Base-by-base conservation (phyloP, 2,797 vertebrate genomes). In the Ctenosaura bakeri region DNA sequence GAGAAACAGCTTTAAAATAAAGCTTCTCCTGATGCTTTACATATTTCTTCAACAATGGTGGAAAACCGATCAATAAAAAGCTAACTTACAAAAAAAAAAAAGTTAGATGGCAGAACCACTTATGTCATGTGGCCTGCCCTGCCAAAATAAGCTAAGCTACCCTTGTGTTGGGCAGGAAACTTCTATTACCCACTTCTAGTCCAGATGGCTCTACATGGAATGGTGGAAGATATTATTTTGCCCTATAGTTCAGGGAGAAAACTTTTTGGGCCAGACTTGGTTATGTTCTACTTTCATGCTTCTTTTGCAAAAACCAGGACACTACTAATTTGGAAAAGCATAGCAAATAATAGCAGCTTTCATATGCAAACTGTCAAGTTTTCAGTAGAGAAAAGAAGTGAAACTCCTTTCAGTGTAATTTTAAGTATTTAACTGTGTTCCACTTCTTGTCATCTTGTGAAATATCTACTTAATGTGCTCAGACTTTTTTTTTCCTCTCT, bases 401-500 rank as follows among this genome's bases (percentile, higher is more conserved):
- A 54, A 1, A 56, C 62, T 86, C 78, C 88, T 90, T 13, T 92
- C 64, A 35, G 1, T 54, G n/a, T 76, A 35, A 1, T 90, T 87
- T 89, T 92, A 22, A 81, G 54, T 84, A 71, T 4, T 54, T 85
- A 84, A 42, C 7, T 89, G 6, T 77, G 10, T 2, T 82, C 1
- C 2, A 69, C 10, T n/a, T 26, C 6, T 22, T 86, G 4, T 90
- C 69, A 64, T 38, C 2, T 26, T 83, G 22, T 74, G 77, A 54
- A 93, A 90, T 73, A 89, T 62, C 24, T 69, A 52, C 2, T 14
- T 88, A 8, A 2, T 87, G 42, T 29, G 52, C 56, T 3, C 24
- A 83, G 83, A 52, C 42, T 90, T 86, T 42, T 38, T 74, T 74
- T 42, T 77, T 89, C 46, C 85, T 32, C 20, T 10, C 82, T 64